A percentile compares a stretch with the other conserved stretches of the same genome.
Evolutionary conservation across 2,113 vertebrate genomes (phyloP).

Genomic region (Myiopsitta monachus): DNA sequence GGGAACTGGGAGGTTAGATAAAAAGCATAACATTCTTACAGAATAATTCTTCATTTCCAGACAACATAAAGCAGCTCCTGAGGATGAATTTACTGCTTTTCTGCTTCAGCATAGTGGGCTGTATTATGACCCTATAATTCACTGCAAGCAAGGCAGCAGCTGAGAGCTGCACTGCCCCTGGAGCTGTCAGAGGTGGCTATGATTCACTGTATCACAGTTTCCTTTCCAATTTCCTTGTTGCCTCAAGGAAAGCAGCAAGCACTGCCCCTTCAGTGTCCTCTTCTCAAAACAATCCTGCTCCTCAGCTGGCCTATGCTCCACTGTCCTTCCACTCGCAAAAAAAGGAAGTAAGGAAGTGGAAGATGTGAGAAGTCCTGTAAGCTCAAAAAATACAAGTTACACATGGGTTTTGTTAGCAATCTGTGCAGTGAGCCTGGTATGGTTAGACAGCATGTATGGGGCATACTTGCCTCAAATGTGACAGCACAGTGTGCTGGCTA

Average conservation of each 20-base stretch:
- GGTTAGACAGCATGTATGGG: not conserved
- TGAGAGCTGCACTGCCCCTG: not conserved
- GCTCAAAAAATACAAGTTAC: not conserved
- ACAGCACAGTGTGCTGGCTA: not conserved
- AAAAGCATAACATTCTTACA: constrained; percentile 1
- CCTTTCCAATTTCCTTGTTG: not conserved
- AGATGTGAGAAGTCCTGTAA: not conserved
- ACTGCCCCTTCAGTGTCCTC: not conserved
- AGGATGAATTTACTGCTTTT: constrained; percentile 25
- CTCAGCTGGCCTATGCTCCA: not conserved
- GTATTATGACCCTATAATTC: not conserved
- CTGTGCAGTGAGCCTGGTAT: not conserved
- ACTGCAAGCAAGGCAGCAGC: not conserved
- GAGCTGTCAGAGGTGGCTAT: not conserved
- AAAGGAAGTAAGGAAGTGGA: not conserved
- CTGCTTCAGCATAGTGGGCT: not conserved
- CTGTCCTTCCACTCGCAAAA: not conserved
- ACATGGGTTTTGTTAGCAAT: not conserved
- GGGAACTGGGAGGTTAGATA: constrained; percentile 2
- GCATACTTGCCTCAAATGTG: not conserved
- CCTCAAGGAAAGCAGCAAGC: not conserved
- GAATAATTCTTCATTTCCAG: constrained; percentile 33
- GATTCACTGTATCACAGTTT: not conserved
- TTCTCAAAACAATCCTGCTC: not conserved
- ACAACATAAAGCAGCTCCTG: not conserved